phyloP scores from a whole-genome alignment of 92 coral and sea anemone genomes.

The Palythoa grandis region DNA sequence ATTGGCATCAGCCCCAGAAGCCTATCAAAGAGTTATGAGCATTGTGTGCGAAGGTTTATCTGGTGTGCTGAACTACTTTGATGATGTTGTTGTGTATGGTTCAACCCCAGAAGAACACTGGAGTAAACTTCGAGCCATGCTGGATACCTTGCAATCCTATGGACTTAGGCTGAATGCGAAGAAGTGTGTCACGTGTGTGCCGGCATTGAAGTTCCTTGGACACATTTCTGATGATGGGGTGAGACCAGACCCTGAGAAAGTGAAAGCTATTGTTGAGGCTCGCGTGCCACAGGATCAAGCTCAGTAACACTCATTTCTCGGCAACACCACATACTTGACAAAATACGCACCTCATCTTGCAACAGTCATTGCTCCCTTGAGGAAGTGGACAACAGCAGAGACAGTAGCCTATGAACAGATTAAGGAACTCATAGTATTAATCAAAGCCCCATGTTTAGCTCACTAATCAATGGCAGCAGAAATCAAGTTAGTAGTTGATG shows the following conservation, averaged over 20 bases:
- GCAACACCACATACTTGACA: conserved; percentile 31
- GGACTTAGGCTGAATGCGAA: conserved; percentile 13
- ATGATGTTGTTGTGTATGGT: conserved; percentile 11
- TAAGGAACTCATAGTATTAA: conserved; percentile 34
- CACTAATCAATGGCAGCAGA: conserved; percentile 52
- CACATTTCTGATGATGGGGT: conserved; percentile 31
- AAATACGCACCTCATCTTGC: conserved; percentile 27
- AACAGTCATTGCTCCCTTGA: conserved; percentile 33
- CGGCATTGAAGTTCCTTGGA: conserved; percentile 33
- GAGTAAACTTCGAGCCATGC: background rate
- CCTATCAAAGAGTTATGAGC: no score
- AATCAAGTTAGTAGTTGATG: conserved; percentile 48
- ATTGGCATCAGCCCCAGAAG: background rate
- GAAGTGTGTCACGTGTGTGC: conserved; percentile 27
- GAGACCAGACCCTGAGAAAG: conserved; percentile 29
- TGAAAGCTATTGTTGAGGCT: conserved; percentile 12
- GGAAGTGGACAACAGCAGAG: conserved; percentile 39
- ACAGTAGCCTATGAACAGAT: conserved; percentile 27
- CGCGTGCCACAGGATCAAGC: conserved; percentile 31
- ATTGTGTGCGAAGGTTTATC: background rate
- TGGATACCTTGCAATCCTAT: conserved; percentile 15
- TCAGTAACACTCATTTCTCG: conserved; percentile 36
- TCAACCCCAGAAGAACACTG: conserved; percentile 18
- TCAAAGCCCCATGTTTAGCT: conserved; percentile 52
- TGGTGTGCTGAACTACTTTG: background rate